phyloP scores from a whole-genome alignment of 2,888 invertebrate genomes.

The Sceliomorpha sp. region DNA sequence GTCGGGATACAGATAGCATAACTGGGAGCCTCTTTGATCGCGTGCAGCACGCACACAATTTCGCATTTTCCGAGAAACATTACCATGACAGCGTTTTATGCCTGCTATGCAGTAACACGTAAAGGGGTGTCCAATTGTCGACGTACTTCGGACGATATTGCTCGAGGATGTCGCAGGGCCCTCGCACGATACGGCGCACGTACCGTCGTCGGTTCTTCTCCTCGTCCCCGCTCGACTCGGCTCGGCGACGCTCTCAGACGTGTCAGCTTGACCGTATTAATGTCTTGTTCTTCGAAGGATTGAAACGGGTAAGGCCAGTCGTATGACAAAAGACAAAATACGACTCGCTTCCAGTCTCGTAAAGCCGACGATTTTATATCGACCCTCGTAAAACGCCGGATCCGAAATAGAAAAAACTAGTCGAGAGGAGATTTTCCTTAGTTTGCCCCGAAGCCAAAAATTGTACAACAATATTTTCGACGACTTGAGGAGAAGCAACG shows the following conservation, averaged over 20 bases:
- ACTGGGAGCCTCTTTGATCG: conserved; percentile 53
- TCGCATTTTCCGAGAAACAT: conserved; percentile 57
- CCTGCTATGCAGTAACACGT: conserved; percentile 45
- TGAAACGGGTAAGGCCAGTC: too few species aligned
- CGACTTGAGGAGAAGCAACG: too few species aligned
- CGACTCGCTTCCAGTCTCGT: too few species aligned
- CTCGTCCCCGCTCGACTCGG: too few species aligned
- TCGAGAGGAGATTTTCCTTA: too few species aligned
- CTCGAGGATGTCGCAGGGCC: conserved; percentile 13
- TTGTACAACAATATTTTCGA: too few species aligned
- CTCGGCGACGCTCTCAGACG: too few species aligned
- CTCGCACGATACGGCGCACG: conserved; percentile 40
- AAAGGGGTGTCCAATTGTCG: conserved; percentile 52
- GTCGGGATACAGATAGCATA: conserved; percentile 53
- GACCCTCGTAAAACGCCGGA: too few species aligned
- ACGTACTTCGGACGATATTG: conserved; percentile 31
- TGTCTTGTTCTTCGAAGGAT: not conserved
- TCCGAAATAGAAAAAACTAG: too few species aligned
- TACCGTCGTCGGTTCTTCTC: conserved; percentile 30
- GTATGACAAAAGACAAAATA: too few species aligned
- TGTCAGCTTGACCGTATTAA: not conserved
- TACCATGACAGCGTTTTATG: conserved; percentile 58
- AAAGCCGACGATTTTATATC: too few species aligned
- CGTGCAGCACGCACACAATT: conserved; percentile 60
- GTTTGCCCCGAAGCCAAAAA: too few species aligned